These are phyloP conservation scores for Ips nitidus DNA, from an alignment of 1,140 invertebrate species.

Conservation along the genomic window DNA sequence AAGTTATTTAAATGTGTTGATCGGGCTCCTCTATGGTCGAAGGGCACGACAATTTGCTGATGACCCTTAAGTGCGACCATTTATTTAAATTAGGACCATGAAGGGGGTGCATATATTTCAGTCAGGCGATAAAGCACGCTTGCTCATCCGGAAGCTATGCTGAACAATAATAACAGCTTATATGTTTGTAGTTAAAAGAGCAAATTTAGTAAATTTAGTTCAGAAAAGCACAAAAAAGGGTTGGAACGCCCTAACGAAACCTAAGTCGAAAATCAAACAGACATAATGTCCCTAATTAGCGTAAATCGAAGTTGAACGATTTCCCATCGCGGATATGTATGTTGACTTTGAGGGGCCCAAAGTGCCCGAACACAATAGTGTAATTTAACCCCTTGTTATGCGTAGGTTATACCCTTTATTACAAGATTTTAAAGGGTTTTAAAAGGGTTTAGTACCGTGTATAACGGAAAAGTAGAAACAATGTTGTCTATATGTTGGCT, in stretches of 20 bases:
- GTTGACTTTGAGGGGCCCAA: constrained; percentile 37
- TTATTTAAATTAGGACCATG: constrained; percentile 37
- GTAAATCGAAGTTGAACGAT: constrained; percentile 30
- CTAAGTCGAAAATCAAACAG: constrained; percentile 32
- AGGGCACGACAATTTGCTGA: constrained; percentile 30
- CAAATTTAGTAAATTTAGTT: no score
- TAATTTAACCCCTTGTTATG: constrained; percentile 46
- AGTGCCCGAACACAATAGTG: constrained; percentile 40
- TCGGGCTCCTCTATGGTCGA: constrained; percentile 32
- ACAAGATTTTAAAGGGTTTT: constrained; percentile 41
- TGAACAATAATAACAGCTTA: no score
- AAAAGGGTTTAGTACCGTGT: constrained; percentile 15
- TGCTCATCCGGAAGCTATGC: background rate
- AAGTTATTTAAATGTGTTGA: constrained; percentile 42
- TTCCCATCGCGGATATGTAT: constrained; percentile 35
- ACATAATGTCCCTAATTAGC: constrained; percentile 33
- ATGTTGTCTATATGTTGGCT: no score
- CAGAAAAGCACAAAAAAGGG: no score
- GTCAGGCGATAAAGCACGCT: constrained; percentile 3
- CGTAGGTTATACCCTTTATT: constrained; percentile 39
- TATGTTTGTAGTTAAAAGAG: no score
- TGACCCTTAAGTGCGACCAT: constrained; percentile 36
- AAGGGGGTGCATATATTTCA: constrained; percentile 37
- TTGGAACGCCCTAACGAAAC: constrained; percentile 7
- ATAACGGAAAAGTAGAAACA: constrained; percentile 1